Conservation (phyloP, 2,888 invertebrate genomes). For the Lithophane socia region DNA sequence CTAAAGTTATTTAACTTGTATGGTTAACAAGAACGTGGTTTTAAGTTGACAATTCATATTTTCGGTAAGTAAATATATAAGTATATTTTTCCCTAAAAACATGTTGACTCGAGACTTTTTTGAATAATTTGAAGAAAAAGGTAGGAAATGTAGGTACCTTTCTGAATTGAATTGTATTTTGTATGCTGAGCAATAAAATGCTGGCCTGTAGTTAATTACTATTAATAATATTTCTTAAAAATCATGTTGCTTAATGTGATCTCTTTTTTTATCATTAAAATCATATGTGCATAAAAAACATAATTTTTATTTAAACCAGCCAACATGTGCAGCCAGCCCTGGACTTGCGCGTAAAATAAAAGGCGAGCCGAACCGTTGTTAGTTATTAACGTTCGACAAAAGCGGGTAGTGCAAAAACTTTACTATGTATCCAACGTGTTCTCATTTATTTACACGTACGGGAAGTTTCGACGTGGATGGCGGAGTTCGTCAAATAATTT, state of each 20-base stretch:
- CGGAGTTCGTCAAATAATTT: conserved; percentile 32
- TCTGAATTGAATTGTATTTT: background rate
- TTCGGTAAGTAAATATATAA: background rate
- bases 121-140: background rate
- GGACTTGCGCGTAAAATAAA: conserved; percentile 63
- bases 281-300: background rate
- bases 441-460: conserved; percentile 51
- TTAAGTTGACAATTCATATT: background rate
- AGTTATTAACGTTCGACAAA: conserved; percentile 65
- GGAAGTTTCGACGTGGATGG: conserved; percentile 26
- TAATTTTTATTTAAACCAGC: background rate
- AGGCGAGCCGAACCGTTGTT: conserved; percentile 63
- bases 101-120: background rate
- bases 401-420: conserved; percentile 53
- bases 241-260: background rate
- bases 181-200: background rate
- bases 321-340: conserved; percentile 33
- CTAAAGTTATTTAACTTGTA: background rate
- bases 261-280: background rate
- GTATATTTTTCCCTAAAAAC: background rate
- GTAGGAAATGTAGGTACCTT: background rate
- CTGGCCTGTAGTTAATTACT: background rate
- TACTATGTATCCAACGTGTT: conserved; percentile 33
- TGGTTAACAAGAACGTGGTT: background rate
- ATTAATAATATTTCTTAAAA: background rate